Base-by-base conservation (phyloP, 2,113 vertebrate species). In the Pseudorectes ferrugineus region DNA sequence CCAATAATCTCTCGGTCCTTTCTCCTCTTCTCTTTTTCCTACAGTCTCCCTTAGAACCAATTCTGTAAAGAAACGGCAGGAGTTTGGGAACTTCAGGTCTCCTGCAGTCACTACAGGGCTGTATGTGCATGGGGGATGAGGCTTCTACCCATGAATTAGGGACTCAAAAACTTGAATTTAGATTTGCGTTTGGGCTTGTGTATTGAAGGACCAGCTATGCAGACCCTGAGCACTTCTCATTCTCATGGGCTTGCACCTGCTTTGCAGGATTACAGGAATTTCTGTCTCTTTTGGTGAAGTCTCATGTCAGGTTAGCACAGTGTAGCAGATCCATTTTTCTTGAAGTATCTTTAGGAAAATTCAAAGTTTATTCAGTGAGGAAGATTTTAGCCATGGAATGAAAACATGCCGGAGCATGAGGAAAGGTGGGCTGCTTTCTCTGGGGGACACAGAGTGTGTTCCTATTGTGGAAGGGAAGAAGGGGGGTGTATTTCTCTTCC, bases 51-150 rank as follows among this genome's bases (percentile, higher is more conserved):
- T 22, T 16, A 17, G 3, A 76, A 77, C 20, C 35, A 82, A 20
- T 92, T 88, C 55, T 95, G 38, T 73, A 51, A 91, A 77, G 81
- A 90, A 88, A 52, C 46, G 43, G 33, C 31, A 45, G 65, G 70
- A 89, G 68, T 58, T 22, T 88, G 65, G 70, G 71, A 97, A 79
- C 42, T 43, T 40, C 51, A 43, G 9, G 3, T 28, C 48, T 81
- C 19, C 35, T 86, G 48, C 46, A 58, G 35, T 68, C 45, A 43
- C 33, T 72, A 12, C 62, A 82, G 40, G 18, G 13, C 20, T 85
- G 18, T 35, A 8, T 35, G 12, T 46, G 42, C 0, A 0, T 11
- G 25, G 3, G 66, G 14, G 2, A 43, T 54, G 36, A 80, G 40
- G 15, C 5, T 80, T 89, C 38, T 79, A 46, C 22, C 20, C 14